Evolutionary conservation across 2,797 vertebrate genomes (phyloP).

Genomic region (Oryzias dopingdopingensis): DNA sequence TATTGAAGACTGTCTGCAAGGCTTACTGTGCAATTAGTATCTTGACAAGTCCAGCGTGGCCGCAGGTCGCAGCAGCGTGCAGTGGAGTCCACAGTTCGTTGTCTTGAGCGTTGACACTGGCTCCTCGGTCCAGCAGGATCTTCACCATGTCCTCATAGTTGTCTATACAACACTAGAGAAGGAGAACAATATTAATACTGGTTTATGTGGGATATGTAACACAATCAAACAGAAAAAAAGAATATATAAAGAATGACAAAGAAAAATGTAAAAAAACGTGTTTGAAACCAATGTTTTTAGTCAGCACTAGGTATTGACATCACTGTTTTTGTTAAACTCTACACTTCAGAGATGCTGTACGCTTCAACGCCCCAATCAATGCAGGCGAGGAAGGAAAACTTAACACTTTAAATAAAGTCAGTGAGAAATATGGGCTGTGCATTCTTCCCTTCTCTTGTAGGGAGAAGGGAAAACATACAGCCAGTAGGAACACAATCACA

Average conservation of each 20-base stretch:
- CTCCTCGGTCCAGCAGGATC: conserved; percentile 88
- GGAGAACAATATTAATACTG: background rate
- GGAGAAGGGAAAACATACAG: conserved; percentile 24
- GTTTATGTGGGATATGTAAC: conserved; percentile 1
- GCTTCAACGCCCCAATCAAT: conserved; percentile 19
- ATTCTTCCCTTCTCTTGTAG: conserved; percentile 1
- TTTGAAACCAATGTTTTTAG: conserved; percentile 3
- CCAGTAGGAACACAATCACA: conserved; percentile 14
- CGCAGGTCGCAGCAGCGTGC: conserved; percentile 94
- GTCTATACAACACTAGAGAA: conserved; percentile 92
- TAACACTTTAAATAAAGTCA: conserved; percentile 8
- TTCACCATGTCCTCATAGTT: conserved; percentile 97
- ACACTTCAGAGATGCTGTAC: background rate
- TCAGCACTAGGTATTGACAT: too few relatives aligned
- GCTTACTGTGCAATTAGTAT: conserved; percentile 92
- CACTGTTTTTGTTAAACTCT: background rate
- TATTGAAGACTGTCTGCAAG: background rate
- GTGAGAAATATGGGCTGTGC: background rate
- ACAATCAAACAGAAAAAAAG: background rate
- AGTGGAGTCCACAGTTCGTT: conserved; percentile 96
- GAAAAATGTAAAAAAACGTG: background rate
- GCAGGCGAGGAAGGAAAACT: conserved; percentile 12
- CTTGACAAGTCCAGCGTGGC: conserved; percentile 92
- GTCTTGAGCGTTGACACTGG: conserved; percentile 91
- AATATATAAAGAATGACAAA: background rate